A percentile compares a stretch with the other conserved stretches of the same genome.
Evolutionary conservation across 2,888 invertebrate genomes (phyloP).

Genomic region (Napeogenes sylphis): DNA sequence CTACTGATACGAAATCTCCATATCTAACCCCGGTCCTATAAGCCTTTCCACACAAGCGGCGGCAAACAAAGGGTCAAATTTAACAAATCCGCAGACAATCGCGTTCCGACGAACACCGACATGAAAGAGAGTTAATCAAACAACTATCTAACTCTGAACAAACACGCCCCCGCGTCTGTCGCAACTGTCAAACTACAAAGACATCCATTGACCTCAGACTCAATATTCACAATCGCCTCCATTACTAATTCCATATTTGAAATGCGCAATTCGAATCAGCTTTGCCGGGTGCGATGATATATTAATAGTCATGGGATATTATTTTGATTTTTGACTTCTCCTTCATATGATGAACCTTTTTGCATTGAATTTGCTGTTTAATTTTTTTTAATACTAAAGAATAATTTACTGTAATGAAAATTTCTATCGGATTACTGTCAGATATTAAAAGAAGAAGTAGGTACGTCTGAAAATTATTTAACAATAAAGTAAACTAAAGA

Average conservation of each 20-base stretch:
- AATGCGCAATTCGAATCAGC: conserved; percentile 68
- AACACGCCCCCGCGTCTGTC: conserved; percentile 55
- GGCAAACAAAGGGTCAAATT: conserved; percentile 76
- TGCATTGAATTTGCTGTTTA: no score
- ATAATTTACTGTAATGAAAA: no score
- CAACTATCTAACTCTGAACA: conserved; percentile 56
- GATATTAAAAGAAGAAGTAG: no score
- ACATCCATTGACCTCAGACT: conserved; percentile 60
- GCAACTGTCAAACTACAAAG: conserved; percentile 63
- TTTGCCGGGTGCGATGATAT: conserved; percentile 57
- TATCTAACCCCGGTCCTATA: conserved; percentile 46
- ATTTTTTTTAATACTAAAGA: no score
- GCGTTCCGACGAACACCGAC: conserved; percentile 60
- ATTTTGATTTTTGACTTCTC: conserved; percentile 18
- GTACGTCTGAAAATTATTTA: no score
- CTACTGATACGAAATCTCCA: conserved; percentile 57
- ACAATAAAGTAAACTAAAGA: no score
- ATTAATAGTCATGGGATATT: conserved; percentile 32
- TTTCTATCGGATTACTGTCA: no score
- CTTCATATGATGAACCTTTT: conserved; percentile 8
- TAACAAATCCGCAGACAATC: conserved; percentile 74
- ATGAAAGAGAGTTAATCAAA: conserved; percentile 77
- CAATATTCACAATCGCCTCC: conserved; percentile 28
- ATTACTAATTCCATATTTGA: conserved; percentile 57
- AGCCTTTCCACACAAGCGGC: conserved; percentile 68